Evolutionary conservation across 64 coral and sea anemone genomes (phyloP).

Genomic region (Dendronephthya gigantea): DNA sequence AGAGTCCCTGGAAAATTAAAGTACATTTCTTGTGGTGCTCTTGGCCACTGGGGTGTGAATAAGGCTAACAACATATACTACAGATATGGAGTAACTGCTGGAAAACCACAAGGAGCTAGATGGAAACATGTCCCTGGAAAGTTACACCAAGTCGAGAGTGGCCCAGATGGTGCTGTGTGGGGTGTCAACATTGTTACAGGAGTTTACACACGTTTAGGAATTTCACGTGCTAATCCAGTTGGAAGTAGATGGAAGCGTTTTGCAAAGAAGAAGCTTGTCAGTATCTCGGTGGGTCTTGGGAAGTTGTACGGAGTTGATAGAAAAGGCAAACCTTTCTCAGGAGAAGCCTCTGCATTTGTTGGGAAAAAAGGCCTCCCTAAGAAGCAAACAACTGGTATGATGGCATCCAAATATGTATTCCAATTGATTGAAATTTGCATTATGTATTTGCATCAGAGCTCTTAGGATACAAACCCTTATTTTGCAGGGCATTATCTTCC

Average conservation of each 20-base stretch:
- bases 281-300: too few species aligned
- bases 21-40: not conserved
- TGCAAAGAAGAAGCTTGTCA: too few species aligned
- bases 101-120: not conserved
- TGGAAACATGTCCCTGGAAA: not conserved
- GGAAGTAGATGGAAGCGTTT: not conserved
- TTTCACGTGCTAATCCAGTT: not conserved
- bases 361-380: too few species aligned
- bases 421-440: not conserved
- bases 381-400: too few species aligned
- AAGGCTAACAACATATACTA: not conserved
- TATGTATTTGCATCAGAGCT: too few species aligned
- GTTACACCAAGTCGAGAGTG: not conserved
- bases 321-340: too few species aligned
- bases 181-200: not conserved
- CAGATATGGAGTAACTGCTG: conserved; percentile 1
- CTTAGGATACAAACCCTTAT: too few species aligned
- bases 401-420: not conserved
- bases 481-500: too few species aligned
- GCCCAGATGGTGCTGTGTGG: not conserved
- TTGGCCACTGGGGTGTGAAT: conserved; percentile 20
- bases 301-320: too few species aligned
- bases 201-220: not conserved
- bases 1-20: conserved; percentile 1
- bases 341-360: too few species aligned